Evolutionary conservation across 2,113 vertebrate species (phyloP).

Genomic region (Indicator indicator): DNA sequence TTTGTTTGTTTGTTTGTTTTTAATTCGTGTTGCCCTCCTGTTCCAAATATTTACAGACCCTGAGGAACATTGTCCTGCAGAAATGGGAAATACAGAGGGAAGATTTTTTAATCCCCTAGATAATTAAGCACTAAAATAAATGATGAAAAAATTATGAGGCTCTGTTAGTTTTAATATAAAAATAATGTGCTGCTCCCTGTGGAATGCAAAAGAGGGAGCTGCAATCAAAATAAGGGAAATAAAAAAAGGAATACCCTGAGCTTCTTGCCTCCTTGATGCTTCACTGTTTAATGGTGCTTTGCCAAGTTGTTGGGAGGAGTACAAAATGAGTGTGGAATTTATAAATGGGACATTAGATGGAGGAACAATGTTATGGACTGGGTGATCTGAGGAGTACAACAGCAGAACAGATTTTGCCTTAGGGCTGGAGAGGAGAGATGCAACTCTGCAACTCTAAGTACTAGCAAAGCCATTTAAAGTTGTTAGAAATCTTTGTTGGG

Average conservation of each 20-base stretch:
- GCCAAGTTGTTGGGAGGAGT: not conserved
- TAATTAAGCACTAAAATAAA: conserved; percentile 64
- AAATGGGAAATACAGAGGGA: not conserved
- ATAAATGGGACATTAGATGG: not conserved
- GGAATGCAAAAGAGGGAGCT: not conserved
- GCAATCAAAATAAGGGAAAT: not conserved
- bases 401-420: not conserved
- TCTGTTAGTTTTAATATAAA: conserved; percentile 46
- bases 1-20: not conserved
- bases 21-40: not conserved
- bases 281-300: conserved; percentile 15
- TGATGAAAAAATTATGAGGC: conserved; percentile 37
- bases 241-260: not conserved
- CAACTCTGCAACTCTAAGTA: not conserved
- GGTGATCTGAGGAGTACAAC: not conserved
- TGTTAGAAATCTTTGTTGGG: not conserved
- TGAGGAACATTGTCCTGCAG: not conserved
- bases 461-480: not conserved
- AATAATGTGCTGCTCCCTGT: not conserved
- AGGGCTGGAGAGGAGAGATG: not conserved
- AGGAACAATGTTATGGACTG: not conserved
- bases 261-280: not conserved
- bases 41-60: not conserved
- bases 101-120: conserved; percentile 24
- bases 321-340: not conserved